phyloP scores from a whole-genome alignment of 2,888 invertebrate genomes.

The Drosophila incognita region DNA sequence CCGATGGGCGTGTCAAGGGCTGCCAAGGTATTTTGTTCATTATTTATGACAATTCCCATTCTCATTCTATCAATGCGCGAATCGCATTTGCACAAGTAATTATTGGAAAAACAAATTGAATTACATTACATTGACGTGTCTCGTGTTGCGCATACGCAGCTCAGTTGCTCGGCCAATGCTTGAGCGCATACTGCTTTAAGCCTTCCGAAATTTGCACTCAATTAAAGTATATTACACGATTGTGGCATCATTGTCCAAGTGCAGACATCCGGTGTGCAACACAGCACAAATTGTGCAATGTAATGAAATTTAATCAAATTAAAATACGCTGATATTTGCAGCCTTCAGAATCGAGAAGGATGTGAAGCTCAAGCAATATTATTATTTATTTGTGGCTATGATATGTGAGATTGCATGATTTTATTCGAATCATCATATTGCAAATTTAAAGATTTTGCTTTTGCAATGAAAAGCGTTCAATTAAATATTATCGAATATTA shows the following conservation, averaged over 20 bases:
- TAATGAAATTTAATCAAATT: conserved; percentile 7
- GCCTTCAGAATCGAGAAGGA: background rate
- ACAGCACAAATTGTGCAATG: conserved; percentile 11
- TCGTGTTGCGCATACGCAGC: conserved; percentile 42
- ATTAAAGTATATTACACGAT: conserved; percentile 57
- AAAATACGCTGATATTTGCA: conserved; percentile 3
- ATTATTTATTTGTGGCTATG: background rate
- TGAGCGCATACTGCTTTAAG: conserved; percentile 10
- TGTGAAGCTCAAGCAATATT: background rate
- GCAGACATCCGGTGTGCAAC: conserved; percentile 1
- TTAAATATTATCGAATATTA: background rate
- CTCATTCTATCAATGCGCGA: conserved; percentile 5
- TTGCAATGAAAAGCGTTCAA: background rate
- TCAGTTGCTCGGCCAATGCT: conserved; percentile 3
- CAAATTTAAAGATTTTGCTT: background rate
- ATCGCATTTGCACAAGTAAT: conserved; percentile 43
- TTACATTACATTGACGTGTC: conserved; percentile 33
- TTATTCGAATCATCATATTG: background rate
- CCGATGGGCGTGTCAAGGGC: conserved; percentile 31
- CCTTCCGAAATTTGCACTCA: conserved; percentile 75
- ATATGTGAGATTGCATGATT: background rate
- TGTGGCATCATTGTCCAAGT: conserved; percentile 16
- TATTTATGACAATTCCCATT: conserved; percentile 66
- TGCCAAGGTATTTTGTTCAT: conserved; percentile 66
- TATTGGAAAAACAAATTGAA: conserved; percentile 50